These are phyloP conservation scores for Agapornis canus DNA, from an alignment of 2,797 vertebrate genomes.

Conservation along the genomic window DNA sequence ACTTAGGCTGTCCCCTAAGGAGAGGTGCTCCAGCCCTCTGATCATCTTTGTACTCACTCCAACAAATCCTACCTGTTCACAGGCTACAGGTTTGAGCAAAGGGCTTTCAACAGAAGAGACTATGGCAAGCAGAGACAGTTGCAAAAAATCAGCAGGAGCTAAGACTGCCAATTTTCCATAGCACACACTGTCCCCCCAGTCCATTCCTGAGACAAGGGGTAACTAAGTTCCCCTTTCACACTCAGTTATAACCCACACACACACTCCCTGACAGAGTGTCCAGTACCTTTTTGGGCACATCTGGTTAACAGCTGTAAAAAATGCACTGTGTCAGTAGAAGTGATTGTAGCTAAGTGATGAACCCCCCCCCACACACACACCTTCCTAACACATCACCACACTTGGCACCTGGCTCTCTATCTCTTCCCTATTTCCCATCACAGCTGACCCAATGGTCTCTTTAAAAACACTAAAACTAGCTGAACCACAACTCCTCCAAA, in stretches of 20 bases:
- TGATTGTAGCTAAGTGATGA: neutral
- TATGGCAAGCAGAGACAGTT: neutral
- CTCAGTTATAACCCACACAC: neutral
- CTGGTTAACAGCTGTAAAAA: neutral
- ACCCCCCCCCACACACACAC: fast-evolving
- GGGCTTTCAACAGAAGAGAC: neutral
- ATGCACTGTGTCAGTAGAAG: neutral
- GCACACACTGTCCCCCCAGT: neutral
- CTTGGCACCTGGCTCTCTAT: fast-evolving
- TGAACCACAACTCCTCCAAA: neutral
- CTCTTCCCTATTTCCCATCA: neutral
- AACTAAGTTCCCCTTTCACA: neutral
- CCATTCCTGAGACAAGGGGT: neutral
- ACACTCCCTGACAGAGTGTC: neutral
- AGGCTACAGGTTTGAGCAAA: neutral
- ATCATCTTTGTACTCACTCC: neutral
- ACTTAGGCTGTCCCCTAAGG: neutral
- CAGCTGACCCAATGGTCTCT: neutral
- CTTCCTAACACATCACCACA: no score
- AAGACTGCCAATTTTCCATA: neutral
- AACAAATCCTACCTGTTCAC: neutral
- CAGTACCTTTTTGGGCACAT: neutral
- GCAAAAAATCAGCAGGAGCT: neutral
- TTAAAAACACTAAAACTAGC: neutral
- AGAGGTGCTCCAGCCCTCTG: neutral